Conservation (phyloP, 2,888 invertebrate species). For the Coenonympha glycerion region DNA sequence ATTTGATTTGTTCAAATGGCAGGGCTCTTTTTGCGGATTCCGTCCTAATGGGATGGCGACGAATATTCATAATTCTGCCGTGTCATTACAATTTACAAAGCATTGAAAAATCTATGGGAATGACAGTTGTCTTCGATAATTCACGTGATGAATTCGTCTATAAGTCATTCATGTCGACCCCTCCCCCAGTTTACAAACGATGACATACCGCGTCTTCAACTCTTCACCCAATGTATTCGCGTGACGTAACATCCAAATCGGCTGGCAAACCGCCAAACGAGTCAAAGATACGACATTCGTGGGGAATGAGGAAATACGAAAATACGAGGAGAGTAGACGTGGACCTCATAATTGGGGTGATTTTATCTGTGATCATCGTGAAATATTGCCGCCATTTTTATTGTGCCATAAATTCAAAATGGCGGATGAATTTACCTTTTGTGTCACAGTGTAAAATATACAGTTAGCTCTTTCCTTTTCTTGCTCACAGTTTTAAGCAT, state of each 20-base stretch:
- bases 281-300: conserved; percentile 32
- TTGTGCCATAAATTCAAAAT: conserved; percentile 10
- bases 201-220: background rate
- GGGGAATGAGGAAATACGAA: conserved; percentile 50
- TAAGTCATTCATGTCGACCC: no score
- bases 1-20: no score
- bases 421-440: background rate
- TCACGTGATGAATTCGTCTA: no score
- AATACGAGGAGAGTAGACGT: conserved; percentile 35
- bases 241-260: conserved; percentile 24
- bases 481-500: no score
- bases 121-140: no score
- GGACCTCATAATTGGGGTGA: conserved; percentile 18
- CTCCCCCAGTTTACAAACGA: background rate
- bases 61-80: no score
- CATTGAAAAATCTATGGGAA: no score
- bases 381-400: conserved; percentile 21
- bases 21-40: no score
- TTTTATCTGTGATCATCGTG: conserved; percentile 19
- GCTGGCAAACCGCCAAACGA: conserved; percentile 38
- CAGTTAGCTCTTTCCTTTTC: no score
- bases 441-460: background rate
- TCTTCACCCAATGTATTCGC: background rate
- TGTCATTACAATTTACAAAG: no score
- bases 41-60: no score